Base-by-base conservation (phyloP, 2,113 vertebrate genomes). In the Theristicus caerulescens region DNA sequence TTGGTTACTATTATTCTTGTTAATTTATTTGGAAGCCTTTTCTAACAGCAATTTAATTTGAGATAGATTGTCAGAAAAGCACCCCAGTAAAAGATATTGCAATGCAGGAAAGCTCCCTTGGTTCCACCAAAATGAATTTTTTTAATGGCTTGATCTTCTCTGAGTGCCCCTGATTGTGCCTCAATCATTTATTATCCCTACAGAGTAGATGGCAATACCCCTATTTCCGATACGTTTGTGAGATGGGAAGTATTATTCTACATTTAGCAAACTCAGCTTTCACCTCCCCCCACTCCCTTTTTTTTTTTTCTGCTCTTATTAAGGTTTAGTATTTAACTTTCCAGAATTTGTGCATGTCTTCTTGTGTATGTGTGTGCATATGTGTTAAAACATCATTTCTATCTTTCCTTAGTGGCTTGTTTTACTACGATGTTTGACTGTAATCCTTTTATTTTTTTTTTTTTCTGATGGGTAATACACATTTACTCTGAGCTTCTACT, bases 401-500 rank as follows among this genome's bases (percentile, higher is more conserved):
- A 2, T 26, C 20, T 86, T 92, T 92, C 46, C 19, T 72, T 47
- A 69, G 36, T 62, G 55, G 4, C 4, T 54, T 78, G 24, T 61
- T 89, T 82, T 61, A 80, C n/a, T 66, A 34, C 19, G 40, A 25
- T 69, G 2, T 59, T 90, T 80, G 32, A 88, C 36, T 49, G 12
- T 42, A 86, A 93, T 42, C 13, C 10, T 13, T 62, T 85, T 71
- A 27, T 7, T 44, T 27, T 78, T 47, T 62, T 66, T 42, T 58
- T 81, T 79, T 29, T 5, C 49, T 73, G 15, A 24, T 62, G 64
- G 22, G 32, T 57, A 88, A 70, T 32, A 58, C 19, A 57, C 19
- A 66, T 82, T 90, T 88, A 58, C 46, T 86, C 51, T 64, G 76
- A 91, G 72, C 36, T 86, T 86, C 67, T 83, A 26, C 80, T 92